phyloP scores from a whole-genome alignment of 2,888 invertebrate genomes.

The Hydriomena furcata region DNA sequence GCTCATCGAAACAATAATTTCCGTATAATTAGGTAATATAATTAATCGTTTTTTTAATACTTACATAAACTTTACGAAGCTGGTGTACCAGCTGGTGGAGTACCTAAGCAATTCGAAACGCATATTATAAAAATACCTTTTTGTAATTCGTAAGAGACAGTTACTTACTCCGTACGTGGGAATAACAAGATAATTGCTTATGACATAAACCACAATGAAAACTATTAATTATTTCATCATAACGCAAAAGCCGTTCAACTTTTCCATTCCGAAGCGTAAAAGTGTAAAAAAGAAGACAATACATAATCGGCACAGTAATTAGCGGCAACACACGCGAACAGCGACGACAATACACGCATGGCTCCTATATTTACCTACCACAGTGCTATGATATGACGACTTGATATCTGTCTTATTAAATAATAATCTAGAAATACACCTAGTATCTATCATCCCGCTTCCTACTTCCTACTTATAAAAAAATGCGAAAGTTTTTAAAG shows the following conservation, averaged over 20 bases:
- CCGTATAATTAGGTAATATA: too few relatives aligned
- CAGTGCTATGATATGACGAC: conserved; percentile 5
- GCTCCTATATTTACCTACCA: conserved; percentile 17
- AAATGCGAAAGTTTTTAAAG: too few relatives aligned
- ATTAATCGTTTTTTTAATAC: too few relatives aligned
- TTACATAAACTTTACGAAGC: too few relatives aligned
- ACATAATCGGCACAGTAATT: conserved; percentile 64
- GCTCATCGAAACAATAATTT: too few relatives aligned
- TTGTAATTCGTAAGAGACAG: neutral
- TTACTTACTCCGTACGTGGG: conserved; percentile 5
- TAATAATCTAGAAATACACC: too few relatives aligned
- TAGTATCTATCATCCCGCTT: too few relatives aligned
- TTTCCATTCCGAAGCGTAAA: conserved; percentile 69
- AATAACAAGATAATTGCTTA: conserved; percentile 29
- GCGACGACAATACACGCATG: conserved; percentile 30
- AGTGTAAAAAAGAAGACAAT: conserved; percentile 68
- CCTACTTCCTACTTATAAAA: too few relatives aligned
- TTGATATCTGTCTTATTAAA: too few relatives aligned
- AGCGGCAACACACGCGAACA: conserved; percentile 57
- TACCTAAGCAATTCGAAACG: too few relatives aligned
- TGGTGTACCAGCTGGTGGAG: too few relatives aligned
- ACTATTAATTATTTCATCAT: conserved; percentile 56
- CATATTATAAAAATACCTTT: neutral
- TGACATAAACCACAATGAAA: conserved; percentile 52
- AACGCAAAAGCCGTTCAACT: conserved; percentile 65